Percentiles rank a stretch among this genome's conserved stretches.
phyloP scores from a whole-genome alignment of 2,113 vertebrate species.

The Melanotaenia duboulayi region DNA sequence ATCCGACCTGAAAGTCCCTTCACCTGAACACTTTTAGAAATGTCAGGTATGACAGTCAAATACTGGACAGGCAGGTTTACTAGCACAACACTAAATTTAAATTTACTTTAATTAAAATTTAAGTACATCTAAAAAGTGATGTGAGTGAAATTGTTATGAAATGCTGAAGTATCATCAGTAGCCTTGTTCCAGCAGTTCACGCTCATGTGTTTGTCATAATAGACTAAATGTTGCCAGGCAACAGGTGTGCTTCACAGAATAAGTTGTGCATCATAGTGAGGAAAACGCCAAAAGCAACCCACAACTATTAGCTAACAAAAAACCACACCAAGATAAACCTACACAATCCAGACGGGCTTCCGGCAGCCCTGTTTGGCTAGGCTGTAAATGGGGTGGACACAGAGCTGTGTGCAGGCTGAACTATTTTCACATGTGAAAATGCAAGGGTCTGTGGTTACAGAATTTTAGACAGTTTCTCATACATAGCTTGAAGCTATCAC shows the following conservation, averaged over 20 bases:
- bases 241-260: slow-evolving; percentile 40
- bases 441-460: no score
- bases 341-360: slow-evolving; percentile 26
- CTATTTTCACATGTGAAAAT: not conserved
- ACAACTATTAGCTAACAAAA: slow-evolving; percentile 52
- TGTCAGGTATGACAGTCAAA: slow-evolving; percentile 22
- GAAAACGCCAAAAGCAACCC: slow-evolving; percentile 22
- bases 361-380: slow-evolving; percentile 20
- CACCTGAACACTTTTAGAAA: slow-evolving; percentile 14
- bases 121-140: not conserved
- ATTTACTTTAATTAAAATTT: not conserved
- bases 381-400: slow-evolving; percentile 7
- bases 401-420: not conserved
- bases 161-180: not conserved
- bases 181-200: slow-evolving; percentile 8
- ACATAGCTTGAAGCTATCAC: no score
- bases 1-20: not conserved
- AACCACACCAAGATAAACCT: slow-evolving; percentile 37
- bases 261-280: slow-evolving; percentile 43
- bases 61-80: slow-evolving; percentile 18
- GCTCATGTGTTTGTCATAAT: slow-evolving; percentile 37
- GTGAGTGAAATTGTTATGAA: not conserved
- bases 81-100: not conserved
- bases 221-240: slow-evolving; percentile 60
- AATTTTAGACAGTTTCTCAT: no score